Conservation (phyloP, 2,797 vertebrate species). For the Limosa lapponica region DNA sequence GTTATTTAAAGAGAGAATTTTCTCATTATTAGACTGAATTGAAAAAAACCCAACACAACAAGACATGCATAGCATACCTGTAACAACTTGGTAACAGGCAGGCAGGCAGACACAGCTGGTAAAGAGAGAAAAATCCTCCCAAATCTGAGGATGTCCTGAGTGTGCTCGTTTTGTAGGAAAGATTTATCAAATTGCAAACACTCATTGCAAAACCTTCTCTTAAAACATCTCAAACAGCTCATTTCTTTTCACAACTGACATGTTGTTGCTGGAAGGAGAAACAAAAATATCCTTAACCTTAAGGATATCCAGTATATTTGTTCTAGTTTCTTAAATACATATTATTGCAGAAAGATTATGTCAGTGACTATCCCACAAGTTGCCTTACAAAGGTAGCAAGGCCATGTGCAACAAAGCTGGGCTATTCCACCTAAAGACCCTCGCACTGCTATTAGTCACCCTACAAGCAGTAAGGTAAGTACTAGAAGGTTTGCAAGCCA, state of each 20-base stretch:
- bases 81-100: neutral
- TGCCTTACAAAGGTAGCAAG: neutral
- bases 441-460: fast-evolving
- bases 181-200: neutral
- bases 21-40: neutral
- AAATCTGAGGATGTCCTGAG: neutral
- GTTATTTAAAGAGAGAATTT: neutral
- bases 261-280: neutral
- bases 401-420: neutral
- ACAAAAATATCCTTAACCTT: neutral
- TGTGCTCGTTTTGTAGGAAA: neutral
- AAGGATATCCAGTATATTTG: neutral
- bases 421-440: neutral
- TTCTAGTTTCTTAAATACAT: neutral
- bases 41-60: neutral
- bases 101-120: neutral
- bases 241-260: neutral
- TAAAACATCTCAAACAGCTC: neutral
- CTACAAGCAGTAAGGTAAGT: neutral
- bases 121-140: neutral
- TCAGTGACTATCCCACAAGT: neutral
- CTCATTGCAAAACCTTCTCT: neutral
- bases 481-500: neutral
- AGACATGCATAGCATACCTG: neutral
- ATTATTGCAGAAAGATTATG: neutral